Base-by-base conservation (phyloP, 30 jellyfish, hydroid and myxozoan genomes). In the Calvadosia cruxmelitensis region DNA sequence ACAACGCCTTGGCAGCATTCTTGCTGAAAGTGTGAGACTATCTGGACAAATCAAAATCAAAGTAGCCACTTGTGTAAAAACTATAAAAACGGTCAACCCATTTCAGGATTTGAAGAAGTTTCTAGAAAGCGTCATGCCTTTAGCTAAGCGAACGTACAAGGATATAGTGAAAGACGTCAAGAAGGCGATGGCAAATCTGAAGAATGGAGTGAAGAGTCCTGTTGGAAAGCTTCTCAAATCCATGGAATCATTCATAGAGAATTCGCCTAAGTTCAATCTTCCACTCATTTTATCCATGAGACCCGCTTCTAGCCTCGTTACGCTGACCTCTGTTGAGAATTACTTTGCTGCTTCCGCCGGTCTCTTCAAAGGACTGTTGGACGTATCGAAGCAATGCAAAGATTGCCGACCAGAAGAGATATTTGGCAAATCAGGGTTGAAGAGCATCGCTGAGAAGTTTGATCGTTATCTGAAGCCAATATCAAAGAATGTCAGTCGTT, bases 401-500 rank as follows among this genome's bases (percentile, higher is more conserved):
- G 73, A 42, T 32, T 86, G 96, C 77, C 61, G 50, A 67, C 76
- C 92, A 26, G 89, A 79, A 63, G 96, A 86, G 2, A 84, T 86
- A 25, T 74, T 86, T 62, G 96, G 96, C 27, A 35, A 69, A 13
- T 12, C 49, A 50, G 74, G 64, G 27, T 66, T 86, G 64, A 75
- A 49, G 28, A 50, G 71, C 2, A 66, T 86, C 27, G 69, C 94
- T n/a, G 74, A 61, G 28, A 80, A 74, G 70, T 52, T 86, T 1
- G 94, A 78, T 61, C 62, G 36, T 20, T 69, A 69, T 29, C 52
- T 86, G 26, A 74, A 79, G 28, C 86, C 85, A 28, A 74, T 86
- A 23, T 76, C 87, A 3, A 50, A 77, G 64, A 66, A 61, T 26
- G n/a, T 71, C 7, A 50, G 33, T 27, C 34, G 61, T 7, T 78